These are phyloP conservation scores for Amaurobius ferox DNA, from an alignment of 2,888 invertebrate species.

Conservation along the genomic window DNA sequence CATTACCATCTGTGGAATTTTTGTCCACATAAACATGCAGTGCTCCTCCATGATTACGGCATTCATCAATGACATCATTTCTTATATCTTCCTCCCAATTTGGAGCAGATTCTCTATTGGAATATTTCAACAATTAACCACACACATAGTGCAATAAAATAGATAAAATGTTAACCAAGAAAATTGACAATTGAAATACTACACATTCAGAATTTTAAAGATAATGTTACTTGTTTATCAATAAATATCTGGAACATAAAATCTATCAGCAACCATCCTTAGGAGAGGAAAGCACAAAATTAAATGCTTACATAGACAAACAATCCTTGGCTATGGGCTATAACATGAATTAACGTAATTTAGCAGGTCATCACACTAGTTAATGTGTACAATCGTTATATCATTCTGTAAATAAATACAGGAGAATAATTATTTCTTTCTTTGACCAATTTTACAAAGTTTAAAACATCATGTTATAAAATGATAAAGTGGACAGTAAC, in stretches of 20 bases:
- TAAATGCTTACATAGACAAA: conserved; percentile 14
- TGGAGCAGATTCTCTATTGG: conserved; percentile 84
- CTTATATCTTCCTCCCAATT: conserved; percentile 95
- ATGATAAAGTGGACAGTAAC: not conserved
- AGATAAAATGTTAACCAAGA: not conserved
- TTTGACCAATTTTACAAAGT: not conserved
- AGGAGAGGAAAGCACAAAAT: not conserved
- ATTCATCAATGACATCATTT: conserved; percentile 98
- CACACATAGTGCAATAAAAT: no score
- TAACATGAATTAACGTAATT: conserved; percentile 10
- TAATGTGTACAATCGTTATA: conserved; percentile 12
- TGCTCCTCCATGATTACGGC: conserved; percentile 97
- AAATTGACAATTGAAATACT: not conserved
- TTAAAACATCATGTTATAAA: not conserved
- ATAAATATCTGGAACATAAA: conserved; percentile 7
- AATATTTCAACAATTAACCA: not conserved
- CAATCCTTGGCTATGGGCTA: conserved; percentile 14
- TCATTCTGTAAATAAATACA: conserved; percentile 9
- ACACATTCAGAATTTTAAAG: not conserved
- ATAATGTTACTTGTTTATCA: not conserved
- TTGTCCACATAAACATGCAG: conserved; percentile 96
- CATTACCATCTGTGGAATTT: conserved; percentile 95
- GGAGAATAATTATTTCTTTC: conserved; percentile 16
- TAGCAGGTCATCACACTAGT: not conserved
- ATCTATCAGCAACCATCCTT: conserved; percentile 9